Conservation (phyloP, 2,888 invertebrate species). For the Sarcophaga subvicina region DNA sequence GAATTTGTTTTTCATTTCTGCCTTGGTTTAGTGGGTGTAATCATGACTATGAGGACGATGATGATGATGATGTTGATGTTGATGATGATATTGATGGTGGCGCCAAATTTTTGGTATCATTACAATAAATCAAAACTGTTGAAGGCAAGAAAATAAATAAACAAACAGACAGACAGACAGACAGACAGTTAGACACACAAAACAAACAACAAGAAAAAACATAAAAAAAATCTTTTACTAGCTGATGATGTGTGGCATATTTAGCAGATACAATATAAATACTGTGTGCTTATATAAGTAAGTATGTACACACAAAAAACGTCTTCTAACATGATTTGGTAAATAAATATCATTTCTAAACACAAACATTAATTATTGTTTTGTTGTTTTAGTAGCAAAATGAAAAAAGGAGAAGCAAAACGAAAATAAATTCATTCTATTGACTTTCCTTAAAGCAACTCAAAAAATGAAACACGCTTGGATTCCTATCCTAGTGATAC, state of each 20-base stretch:
- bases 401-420: too few species aligned
- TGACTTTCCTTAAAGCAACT: too few species aligned
- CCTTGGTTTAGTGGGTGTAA: conserved; percentile 44
- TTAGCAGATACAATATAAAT: conserved; percentile 4
- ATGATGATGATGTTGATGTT: too few species aligned
- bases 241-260: conserved; percentile 42
- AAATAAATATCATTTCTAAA: conserved; percentile 19
- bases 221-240: conserved; percentile 33
- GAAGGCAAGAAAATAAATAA: conserved; percentile 6
- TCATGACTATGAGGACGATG: background rate
- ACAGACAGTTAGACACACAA: background rate
- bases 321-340: background rate
- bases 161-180: background rate
- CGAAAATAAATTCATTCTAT: background rate
- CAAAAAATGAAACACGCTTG: too few species aligned
- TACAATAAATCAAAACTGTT: conserved; percentile 48
- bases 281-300: background rate
- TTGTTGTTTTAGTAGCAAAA: conserved; percentile 63
- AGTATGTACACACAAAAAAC: background rate
- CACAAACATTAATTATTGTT: conserved; percentile 64
- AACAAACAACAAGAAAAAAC: background rate
- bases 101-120: conserved; percentile 56
- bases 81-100: conserved; percentile 20
- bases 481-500: too few species aligned
- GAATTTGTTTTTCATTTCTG: conserved; percentile 17